Conservation (phyloP, 2,113 vertebrate genomes). For the Callorhinus ursinus region DNA sequence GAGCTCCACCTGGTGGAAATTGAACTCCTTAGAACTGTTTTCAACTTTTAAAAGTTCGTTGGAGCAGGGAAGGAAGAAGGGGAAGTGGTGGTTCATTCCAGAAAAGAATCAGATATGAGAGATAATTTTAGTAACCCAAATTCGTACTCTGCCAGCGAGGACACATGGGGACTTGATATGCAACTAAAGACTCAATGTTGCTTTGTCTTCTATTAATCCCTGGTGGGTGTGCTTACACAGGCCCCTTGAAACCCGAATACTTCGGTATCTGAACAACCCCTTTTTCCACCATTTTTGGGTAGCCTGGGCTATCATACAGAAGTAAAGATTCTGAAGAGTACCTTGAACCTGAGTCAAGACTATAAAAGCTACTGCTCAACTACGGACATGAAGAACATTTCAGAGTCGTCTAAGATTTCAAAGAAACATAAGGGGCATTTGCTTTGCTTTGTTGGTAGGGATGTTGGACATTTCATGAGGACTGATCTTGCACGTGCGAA, state of each 20-base stretch:
- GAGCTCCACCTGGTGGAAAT: conserved; percentile 12
- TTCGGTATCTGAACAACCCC: not conserved
- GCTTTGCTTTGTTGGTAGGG: not conserved
- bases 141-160: not conserved
- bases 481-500: not conserved
- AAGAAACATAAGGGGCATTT: not conserved
- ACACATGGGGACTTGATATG: not conserved
- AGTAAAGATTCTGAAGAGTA: not conserved
- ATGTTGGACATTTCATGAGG: not conserved
- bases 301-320: not conserved
- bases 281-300: not conserved
- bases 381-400: not conserved
- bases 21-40: conserved; percentile 1
- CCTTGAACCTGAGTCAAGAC: not conserved
- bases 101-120: not conserved
- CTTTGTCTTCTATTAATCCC: not conserved
- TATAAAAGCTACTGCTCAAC: not conserved
- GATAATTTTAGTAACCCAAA: conserved; percentile 10
- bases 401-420: not conserved
- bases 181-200: not conserved
- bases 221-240: not conserved
- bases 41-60: conserved; percentile 11
- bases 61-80: not conserved
- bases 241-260: not conserved
- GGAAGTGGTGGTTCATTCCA: not conserved